Base-by-base conservation (phyloP, 2,888 invertebrate species). In the Ptilodon capucinus region DNA sequence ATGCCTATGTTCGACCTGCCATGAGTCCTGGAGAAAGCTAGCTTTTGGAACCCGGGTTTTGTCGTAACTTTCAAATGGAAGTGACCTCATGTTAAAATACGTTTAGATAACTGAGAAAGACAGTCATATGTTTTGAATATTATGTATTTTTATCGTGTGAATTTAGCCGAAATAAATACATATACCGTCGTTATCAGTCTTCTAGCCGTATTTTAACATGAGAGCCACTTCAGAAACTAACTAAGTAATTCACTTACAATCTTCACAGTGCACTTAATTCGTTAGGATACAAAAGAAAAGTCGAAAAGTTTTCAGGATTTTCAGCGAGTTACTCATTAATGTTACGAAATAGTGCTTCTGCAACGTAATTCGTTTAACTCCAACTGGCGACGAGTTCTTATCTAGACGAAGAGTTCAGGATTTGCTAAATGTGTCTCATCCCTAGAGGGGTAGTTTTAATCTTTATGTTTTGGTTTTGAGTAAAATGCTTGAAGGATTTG, bases 361-460 rank as follows among this genome's bases (percentile, higher is more conserved):
- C 46, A 46, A 53, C 46, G 40, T 57, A 64, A 65, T 57, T 62
- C 63, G 51, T 62, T 65, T 57, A 60, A 63, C 48, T 44, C 46
- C 42, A 42, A 50, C 53, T 57, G 48, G 52, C 35, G 53, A 60
- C 44, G 43, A 48, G 35, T 46, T 54, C 51, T 64, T 62, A 57
- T 62, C 55, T 57, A 34, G 23, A 48, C 40, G 46, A 39, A 46
- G 36, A 50, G 44, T 52, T 59, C 40, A 42, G 47, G 49, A 54
- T 56, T 48, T 38, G 42, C 41, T 42, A 32, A 25, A 25, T 42
- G 46, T 32, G 51, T 52, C 51, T 28, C 38, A 18, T 18, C 18
- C 13, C 18, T 6, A n/a, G 18, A 11, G 7, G 40, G 42, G 21
- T 52, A 36, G 25, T 55, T 62, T n/a, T 47, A 41, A 45, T 57